Percentiles rank a stretch among this genome's conserved stretches.
phyloP scores from a whole-genome alignment of 2,113 vertebrate species.

The Gila orcuttii region DNA sequence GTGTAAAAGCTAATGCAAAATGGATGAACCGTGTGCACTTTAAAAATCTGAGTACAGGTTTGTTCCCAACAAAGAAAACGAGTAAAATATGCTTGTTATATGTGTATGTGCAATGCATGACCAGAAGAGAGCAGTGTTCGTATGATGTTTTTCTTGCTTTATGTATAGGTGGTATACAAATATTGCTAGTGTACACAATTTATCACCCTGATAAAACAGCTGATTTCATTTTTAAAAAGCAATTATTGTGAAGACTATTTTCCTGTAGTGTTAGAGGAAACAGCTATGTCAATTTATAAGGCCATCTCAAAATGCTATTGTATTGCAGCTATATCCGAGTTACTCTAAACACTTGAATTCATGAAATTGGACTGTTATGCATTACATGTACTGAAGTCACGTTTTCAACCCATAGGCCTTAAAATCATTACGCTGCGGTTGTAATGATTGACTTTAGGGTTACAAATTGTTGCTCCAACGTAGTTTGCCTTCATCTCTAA shows the following conservation, averaged over 20 bases:
- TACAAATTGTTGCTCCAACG: slow-evolving; percentile 49
- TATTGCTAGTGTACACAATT: slow-evolving; percentile 32
- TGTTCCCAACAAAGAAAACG: slow-evolving; percentile 43
- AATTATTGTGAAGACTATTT: slow-evolving; percentile 12
- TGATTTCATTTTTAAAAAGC: background rate
- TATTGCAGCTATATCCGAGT: slow-evolving; percentile 51
- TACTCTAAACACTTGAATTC: slow-evolving; percentile 53
- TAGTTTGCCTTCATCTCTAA: slow-evolving; percentile 44
- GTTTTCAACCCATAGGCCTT: slow-evolving; percentile 71
- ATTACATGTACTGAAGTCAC: slow-evolving; percentile 39
- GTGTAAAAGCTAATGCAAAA: slow-evolving; percentile 7
- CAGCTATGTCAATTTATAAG: slow-evolving; percentile 22
- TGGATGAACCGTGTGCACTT: slow-evolving; percentile 53
- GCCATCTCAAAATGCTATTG: slow-evolving; percentile 45
- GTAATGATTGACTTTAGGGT: slow-evolving; percentile 55
- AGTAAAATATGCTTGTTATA: slow-evolving; percentile 36
- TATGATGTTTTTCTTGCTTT: slow-evolving; percentile 39
- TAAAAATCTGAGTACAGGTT: slow-evolving; percentile 44
- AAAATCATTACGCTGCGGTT: slow-evolving; percentile 60
- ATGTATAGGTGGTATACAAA: slow-evolving; percentile 38
- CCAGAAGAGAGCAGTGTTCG: slow-evolving; percentile 40
- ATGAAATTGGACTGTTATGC: slow-evolving; percentile 63
- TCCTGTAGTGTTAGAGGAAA: background rate
- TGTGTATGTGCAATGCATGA: slow-evolving; percentile 45
- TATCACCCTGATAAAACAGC: background rate